Evolutionary conservation across 2,888 invertebrate species (phyloP), one percentile per base, ranked within the genome.

Genomic region (Andrena minutula): DNA sequence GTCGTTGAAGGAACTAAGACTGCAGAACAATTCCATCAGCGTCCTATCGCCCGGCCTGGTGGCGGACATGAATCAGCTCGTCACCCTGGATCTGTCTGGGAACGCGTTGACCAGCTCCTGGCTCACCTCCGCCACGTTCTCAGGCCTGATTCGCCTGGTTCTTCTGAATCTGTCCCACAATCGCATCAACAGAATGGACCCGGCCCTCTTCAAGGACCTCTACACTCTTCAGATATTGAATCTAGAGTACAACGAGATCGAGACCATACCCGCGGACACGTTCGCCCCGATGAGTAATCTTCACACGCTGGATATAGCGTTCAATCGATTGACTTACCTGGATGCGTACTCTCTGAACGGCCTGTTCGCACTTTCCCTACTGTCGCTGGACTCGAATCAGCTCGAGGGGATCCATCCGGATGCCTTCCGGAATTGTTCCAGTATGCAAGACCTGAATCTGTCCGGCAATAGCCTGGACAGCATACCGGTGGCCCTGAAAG

Each of bases 211-310:
- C 94, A 96, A 96, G 91, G 98, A 98, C 92, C 95, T 98, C 75
- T 98, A 98, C 92, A 98, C 97, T 0, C 94, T 98, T 84, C 98
- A 98, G 94, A 98, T 98, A 90, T 95, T 98, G 72, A 98, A 98
- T 93, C 95, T 98, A 83, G 97, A 97, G 89, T 96, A 97, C 94
- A 98, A 98, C 94, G 96, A 96, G 93, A 95, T 98, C 83, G 97
- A 97, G 92, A 96, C 95, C 75, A 97, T 98, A 88, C 97, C 97
- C 7, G 97, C 98, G 7, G 97, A 98, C 90, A 97, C 98, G 1
- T 98, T 98, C 93, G 96, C 98, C 53, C 97, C 98, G 4, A 97
- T 98, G 97, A 98, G 97, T 93, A 98, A 98, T 94, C 95, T 98
- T 82, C 98, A 98, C 94, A 98, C 98, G 16, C 95, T 98, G 87